phyloP scores from a whole-genome alignment of 2,113 vertebrate species.

The Chaetorhynchus papuensis region DNA sequence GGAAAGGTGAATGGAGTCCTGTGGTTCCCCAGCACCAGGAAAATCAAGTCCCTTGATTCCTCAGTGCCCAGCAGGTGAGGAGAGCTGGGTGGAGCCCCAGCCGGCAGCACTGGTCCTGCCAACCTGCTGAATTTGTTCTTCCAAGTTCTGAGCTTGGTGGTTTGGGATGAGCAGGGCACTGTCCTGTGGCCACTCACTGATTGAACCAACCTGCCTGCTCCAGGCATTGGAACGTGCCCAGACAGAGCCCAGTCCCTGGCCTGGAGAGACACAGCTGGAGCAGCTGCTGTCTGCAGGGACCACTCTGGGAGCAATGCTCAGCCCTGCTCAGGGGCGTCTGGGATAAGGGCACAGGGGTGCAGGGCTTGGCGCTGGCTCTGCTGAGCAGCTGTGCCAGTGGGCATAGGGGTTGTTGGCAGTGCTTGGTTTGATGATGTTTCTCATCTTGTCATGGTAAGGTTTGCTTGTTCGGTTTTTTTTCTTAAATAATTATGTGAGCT shows the following conservation, averaged over 20 bases:
- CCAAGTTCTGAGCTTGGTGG: rapidly evolving
- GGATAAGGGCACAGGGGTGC: neutral
- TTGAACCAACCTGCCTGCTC: neutral
- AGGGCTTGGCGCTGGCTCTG: neutral
- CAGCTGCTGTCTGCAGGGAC: neutral
- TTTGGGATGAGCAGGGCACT: neutral
- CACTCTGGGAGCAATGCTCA: rapidly evolving
- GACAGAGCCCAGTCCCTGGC: neutral
- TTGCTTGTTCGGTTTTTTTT: neutral
- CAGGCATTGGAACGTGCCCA: rapidly evolving
- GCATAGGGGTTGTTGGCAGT: neutral
- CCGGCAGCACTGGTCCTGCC: neutral
- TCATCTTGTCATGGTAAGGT: neutral
- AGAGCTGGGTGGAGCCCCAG: neutral
- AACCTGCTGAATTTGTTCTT: neutral
- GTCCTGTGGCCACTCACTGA: rapidly evolving
- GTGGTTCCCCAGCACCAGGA: neutral
- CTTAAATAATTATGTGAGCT: neutral
- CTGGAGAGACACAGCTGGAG: neutral
- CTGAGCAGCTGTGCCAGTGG: rapidly evolving
- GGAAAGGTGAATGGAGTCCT: rapidly evolving
- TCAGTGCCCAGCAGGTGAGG: rapidly evolving
- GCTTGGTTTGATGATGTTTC: neutral
- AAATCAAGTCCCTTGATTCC: neutral
- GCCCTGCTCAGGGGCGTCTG: neutral